A percentile compares a stretch with the other conserved stretches of the same genome.
These are phyloP conservation scores for Brevimyrus niger DNA, from an alignment of 2,113 vertebrate species.

Conservation along the genomic window DNA sequence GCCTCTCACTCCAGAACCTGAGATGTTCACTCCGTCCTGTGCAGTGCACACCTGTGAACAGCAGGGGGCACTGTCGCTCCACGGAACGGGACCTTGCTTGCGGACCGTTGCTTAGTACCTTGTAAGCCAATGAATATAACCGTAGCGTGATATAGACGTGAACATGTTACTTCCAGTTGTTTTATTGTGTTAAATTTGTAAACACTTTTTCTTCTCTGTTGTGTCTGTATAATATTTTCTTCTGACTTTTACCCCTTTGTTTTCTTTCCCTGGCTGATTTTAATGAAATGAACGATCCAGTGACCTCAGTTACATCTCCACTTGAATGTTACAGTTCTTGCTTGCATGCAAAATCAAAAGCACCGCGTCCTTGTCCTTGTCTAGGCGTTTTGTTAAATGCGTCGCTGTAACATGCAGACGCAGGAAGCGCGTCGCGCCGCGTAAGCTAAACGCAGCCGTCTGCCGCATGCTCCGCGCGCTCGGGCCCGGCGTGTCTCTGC, in stretches of 20 bases:
- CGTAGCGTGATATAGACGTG: background rate
- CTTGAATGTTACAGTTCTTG: background rate
- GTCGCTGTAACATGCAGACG: background rate
- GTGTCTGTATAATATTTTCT: background rate
- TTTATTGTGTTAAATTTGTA: background rate
- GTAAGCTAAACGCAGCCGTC: background rate
- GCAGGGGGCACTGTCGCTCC: conserved; percentile 67
- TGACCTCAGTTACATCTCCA: background rate
- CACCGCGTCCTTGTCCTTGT: background rate
- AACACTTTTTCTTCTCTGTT: background rate
- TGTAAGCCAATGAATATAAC: conserved; percentile 24
- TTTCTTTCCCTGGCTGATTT: background rate
- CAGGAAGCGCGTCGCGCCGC: background rate
- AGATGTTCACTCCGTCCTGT: background rate
- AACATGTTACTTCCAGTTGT: background rate
- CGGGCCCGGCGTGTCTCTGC: background rate
- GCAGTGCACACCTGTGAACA: conserved; percentile 37
- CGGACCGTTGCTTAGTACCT: background rate
- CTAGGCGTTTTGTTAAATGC: background rate
- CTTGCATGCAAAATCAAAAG: background rate
- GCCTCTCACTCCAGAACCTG: background rate
- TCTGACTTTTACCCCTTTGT: background rate
- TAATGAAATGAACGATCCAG: background rate
- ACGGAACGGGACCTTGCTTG: conserved; percentile 8
- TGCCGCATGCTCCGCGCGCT: too few relatives aligned